Conservation (phyloP, 1,140 invertebrate species). For the Zaprionus taronus region DNA sequence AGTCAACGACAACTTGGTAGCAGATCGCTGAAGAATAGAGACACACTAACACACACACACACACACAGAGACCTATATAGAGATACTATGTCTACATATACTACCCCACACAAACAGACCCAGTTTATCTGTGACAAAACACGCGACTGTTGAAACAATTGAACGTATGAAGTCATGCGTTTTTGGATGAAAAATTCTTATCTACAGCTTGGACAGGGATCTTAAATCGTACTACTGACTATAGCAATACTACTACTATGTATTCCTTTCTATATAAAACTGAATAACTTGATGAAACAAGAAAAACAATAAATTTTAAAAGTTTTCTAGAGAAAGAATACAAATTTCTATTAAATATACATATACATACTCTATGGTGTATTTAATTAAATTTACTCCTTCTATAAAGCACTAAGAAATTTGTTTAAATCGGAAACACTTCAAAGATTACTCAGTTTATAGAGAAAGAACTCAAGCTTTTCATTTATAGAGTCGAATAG, state of each 20-base stretch:
- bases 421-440: too few species aligned
- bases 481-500: too few species aligned
- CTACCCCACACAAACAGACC: neutral
- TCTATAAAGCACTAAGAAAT: too few species aligned
- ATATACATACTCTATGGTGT: too few species aligned
- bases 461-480: too few species aligned
- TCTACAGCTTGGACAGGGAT: conserved; percentile 46
- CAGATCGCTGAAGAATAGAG: conserved; percentile 8
- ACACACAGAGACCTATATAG: conserved; percentile 9
- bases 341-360: too few species aligned
- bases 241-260: neutral
- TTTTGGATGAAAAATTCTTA: conserved; percentile 40
- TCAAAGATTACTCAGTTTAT: too few species aligned
- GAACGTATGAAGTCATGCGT: conserved; percentile 42
- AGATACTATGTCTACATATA: neutral
- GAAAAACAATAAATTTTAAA: neutral
- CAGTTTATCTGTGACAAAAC: conserved; percentile 45
- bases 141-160: conserved; percentile 35
- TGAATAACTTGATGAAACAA: neutral
- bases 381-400: too few species aligned
- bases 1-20: conserved; percentile 25
- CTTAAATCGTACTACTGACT: conserved; percentile 25
- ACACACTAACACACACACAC: conserved; percentile 17
- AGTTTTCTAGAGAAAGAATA: too few species aligned
- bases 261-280: neutral